These are phyloP conservation scores for Pollicipes pollicipes DNA, from an alignment of 1,140 invertebrate genomes.

Conservation along the genomic window DNA sequence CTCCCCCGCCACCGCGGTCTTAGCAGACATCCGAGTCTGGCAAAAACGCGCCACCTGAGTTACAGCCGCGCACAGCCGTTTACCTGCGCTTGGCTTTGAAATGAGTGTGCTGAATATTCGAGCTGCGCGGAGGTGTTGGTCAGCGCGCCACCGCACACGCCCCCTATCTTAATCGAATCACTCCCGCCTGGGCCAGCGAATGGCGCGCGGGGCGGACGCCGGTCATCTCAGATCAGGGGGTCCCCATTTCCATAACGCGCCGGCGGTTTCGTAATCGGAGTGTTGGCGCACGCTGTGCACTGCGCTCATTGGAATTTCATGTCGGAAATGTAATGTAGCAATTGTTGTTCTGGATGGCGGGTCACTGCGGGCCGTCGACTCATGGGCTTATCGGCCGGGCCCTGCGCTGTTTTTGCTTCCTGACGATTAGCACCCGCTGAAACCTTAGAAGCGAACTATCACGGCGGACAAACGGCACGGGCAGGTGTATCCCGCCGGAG, in stretches of 20 bases:
- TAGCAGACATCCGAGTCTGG: no score
- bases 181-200: not conserved
- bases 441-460: not conserved
- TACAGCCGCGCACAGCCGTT: not conserved
- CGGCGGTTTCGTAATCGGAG: not conserved
- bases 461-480: not conserved
- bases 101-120: not conserved
- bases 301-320: not conserved
- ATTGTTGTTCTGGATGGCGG: not conserved
- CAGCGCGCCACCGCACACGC: no score
- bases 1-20: no score
- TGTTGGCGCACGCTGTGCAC: not conserved
- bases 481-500: not conserved
- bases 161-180: not conserved
- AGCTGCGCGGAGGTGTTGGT: not conserved
- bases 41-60: not conserved
- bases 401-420: not conserved
- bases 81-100: not conserved
- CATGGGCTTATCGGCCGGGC: not conserved
- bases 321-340: conserved; percentile 1
- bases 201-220: not conserved
- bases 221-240: not conserved
- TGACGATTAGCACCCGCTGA: not conserved
- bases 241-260: not conserved
- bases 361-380: not conserved